Evolutionary conservation across 30 jellyfish, hydroid and myxozoan genomes (phyloP), one percentile per base, ranked within the genome.

Genomic region (Catostylus mosaicus): DNA sequence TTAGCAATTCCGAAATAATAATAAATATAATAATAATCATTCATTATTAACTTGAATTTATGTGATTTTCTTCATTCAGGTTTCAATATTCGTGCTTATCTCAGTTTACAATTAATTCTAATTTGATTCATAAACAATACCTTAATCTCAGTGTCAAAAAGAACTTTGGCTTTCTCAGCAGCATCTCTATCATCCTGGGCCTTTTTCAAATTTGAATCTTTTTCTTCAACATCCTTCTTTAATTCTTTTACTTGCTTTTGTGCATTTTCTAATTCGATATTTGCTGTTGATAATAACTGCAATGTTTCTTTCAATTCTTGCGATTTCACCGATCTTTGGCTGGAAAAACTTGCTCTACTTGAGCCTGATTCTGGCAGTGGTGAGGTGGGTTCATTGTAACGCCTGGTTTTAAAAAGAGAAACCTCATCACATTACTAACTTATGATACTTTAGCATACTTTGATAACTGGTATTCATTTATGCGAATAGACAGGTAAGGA

Each of bases 141-240:
- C 97, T 88, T 88, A 38, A 89, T 70, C 47, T 94, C 99, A 36
- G 96, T 94, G 33, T 88, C 99, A 67, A 88, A 83, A 32, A 94
- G 77, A 32, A 76, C 96, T 59, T 94, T 94, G 40, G 90, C 97
- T 45, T 94, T 94, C 52, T 94, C 99, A 9, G 87, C 85, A 70
- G 74, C 23, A 65, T 88, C 96, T 57, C 96, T 74, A 38, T 94
- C 97, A 64, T 83, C 92, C 40, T 82, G 92, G 7, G 90, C 76
- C 50, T 94, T 88, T 8, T 68, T 52, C 83, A 85, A 31, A 35
- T 56, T 24, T 29, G 85, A 66, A 32, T 73, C 87, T 77, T 94
- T 94, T 3, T 88, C 95, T 32, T 82, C 97, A 48, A 83, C 30
- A 0, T 75, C 36, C 45, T 64, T 62, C 45, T 75, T 84, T 59